Evolutionary conservation across 1,140 invertebrate genomes (phyloP).

Genomic region (Rhyzopertha dominica): DNA sequence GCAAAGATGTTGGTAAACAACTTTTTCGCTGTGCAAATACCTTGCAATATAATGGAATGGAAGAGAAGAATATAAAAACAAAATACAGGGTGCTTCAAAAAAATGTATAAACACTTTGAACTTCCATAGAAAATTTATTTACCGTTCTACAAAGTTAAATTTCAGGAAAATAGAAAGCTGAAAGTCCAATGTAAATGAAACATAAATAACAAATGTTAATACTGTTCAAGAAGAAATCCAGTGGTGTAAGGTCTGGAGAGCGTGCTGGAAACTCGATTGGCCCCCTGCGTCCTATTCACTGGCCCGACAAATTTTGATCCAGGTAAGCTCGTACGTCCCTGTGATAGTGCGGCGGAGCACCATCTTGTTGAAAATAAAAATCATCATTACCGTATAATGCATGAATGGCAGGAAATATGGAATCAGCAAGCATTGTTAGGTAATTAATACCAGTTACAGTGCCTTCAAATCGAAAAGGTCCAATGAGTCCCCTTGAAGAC

Average conservation of each 20-base stretch:
- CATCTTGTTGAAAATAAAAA: constrained; percentile 29
- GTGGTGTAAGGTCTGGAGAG: constrained; percentile 43
- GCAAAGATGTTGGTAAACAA: constrained; percentile 13
- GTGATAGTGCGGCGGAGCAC: constrained; percentile 29
- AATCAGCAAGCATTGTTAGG: too few relatives aligned
- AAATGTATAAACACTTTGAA: constrained; percentile 10
- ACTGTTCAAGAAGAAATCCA: constrained; percentile 42
- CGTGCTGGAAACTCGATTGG: constrained; percentile 42
- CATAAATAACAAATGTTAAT: constrained; percentile 12
- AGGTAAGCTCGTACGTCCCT: constrained; percentile 25
- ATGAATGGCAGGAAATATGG: too few relatives aligned
- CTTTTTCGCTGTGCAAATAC: constrained; percentile 12
- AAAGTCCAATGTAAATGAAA: constrained; percentile 11
- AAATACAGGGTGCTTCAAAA: constrained; percentile 11
- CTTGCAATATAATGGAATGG: constrained; percentile 19
- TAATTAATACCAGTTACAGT: too few relatives aligned
- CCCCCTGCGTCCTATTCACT: constrained; percentile 44
- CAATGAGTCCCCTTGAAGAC: constrained; percentile 1
- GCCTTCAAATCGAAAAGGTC: too few relatives aligned
- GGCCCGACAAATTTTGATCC: constrained; percentile 31
- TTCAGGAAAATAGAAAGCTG: constrained; percentile 11
- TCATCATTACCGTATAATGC: neutral
- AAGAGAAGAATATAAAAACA: too few relatives aligned
- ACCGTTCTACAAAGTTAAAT: constrained; percentile 11
- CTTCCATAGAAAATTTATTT: constrained; percentile 11